Evolutionary conservation across 2,888 invertebrate species (phyloP).

Genomic region (Allophyes oxyacanthae): DNA sequence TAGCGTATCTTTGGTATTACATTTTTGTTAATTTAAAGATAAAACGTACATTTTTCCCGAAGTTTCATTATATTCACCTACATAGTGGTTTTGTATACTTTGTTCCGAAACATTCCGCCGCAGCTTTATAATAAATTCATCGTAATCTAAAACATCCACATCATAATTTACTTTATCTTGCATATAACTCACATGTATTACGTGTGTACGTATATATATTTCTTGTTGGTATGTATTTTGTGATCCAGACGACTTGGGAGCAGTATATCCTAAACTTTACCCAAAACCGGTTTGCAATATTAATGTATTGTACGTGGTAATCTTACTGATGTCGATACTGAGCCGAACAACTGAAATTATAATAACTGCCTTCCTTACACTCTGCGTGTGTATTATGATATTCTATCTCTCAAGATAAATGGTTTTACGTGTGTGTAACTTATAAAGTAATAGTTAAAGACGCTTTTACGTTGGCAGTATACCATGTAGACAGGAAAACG

Average conservation of each 20-base stretch:
- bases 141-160: conserved; percentile 50
- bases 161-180: conserved; percentile 58
- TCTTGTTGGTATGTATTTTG: conserved; percentile 60
- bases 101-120: conserved; percentile 38
- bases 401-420: conserved; percentile 46
- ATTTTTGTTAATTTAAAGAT: conserved; percentile 9
- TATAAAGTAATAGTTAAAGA: conserved; percentile 37
- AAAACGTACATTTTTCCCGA: conserved; percentile 8
- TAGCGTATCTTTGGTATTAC: neutral
- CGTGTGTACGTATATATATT: conserved; percentile 42
- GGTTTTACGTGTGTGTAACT: conserved; percentile 24
- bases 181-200: conserved; percentile 46
- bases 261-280: conserved; percentile 82
- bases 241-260: conserved; percentile 74
- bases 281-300: conserved; percentile 83
- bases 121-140: conserved; percentile 53
- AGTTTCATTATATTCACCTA: conserved; percentile 21
- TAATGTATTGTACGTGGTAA: conserved; percentile 83
- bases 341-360: conserved; percentile 66
- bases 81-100: conserved; percentile 37
- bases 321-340: conserved; percentile 75
- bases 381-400: conserved; percentile 40
- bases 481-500: conserved; percentile 23
- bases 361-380: conserved; percentile 59
- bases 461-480: conserved; percentile 1